Percentiles rank a stretch among this genome's conserved stretches.
Conservation (phyloP, 2,113 vertebrate genomes). For the Zootoca vivipara region DNA sequence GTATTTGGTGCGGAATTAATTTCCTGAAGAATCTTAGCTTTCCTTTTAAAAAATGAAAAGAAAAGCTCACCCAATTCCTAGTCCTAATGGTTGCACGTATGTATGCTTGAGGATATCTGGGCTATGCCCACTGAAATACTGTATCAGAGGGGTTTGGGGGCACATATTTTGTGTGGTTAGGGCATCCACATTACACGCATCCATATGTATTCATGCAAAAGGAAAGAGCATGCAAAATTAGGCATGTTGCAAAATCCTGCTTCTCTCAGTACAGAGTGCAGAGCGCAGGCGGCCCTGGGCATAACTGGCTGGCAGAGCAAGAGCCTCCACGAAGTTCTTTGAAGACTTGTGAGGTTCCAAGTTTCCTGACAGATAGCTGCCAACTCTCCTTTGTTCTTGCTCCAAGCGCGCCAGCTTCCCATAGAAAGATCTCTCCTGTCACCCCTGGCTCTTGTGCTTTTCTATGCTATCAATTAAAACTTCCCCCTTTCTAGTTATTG, state of each 20-base stretch:
- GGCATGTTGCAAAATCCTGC: background rate
- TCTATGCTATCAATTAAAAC: too few relatives aligned
- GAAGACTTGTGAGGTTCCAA: background rate
- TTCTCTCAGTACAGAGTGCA: too few relatives aligned
- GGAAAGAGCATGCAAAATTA: background rate
- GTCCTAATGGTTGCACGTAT: background rate
- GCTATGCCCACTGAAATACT: background rate
- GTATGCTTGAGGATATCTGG: background rate
- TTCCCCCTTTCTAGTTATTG: background rate
- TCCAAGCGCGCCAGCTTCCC: background rate
- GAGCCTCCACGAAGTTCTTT: background rate
- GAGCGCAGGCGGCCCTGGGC: background rate
- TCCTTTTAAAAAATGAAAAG: background rate
- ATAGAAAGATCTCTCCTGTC: background rate
- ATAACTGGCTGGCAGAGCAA: background rate
- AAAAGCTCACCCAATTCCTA: background rate
- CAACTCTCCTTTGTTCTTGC: background rate
- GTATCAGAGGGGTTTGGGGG: background rate
- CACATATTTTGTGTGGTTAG: background rate
- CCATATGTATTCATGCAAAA: background rate
- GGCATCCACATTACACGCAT: background rate
- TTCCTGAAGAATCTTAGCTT: background rate
- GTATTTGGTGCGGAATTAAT: background rate
- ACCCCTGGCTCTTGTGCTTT: background rate
- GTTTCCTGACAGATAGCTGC: background rate